Percentiles rank a stretch among this genome's conserved stretches.
These are phyloP conservation scores for Melikaiella ostensackeni DNA, from an alignment of 2,888 invertebrate genomes.

Conservation along the genomic window DNA sequence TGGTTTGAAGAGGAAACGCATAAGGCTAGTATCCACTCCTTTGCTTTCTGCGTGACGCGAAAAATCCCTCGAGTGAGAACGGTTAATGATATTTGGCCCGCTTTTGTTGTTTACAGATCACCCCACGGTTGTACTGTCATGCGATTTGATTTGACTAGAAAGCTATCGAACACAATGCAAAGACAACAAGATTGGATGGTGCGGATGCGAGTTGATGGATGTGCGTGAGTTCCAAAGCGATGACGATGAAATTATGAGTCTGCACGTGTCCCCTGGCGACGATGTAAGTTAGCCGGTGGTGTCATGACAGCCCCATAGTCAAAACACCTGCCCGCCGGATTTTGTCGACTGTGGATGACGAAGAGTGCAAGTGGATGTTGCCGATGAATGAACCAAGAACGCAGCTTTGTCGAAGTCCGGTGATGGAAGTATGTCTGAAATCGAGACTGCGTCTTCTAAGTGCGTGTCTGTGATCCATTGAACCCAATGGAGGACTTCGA, in stretches of 20 bases:
- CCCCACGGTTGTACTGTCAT: constrained; percentile 75
- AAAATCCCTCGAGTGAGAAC: constrained; percentile 32
- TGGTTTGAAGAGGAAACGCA: not conserved
- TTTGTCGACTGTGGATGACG: constrained; percentile 63
- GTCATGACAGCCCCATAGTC: constrained; percentile 40
- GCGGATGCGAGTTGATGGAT: constrained; percentile 76
- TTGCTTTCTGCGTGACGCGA: constrained; percentile 55
- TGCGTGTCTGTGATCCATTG: constrained; percentile 59
- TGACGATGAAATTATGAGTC: constrained; percentile 68
- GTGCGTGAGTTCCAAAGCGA: constrained; percentile 72
- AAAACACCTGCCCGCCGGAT: constrained; percentile 61
- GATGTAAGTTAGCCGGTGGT: constrained; percentile 58
- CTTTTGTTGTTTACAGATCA: constrained; percentile 76
- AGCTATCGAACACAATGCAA: constrained; percentile 76
- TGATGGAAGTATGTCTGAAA: constrained; percentile 62
- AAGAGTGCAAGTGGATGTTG: constrained; percentile 68
- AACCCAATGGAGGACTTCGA: constrained; percentile 57
- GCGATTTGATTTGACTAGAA: constrained; percentile 76
- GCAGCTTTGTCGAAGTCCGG: constrained; percentile 57
- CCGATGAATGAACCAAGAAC: constrained; percentile 63
- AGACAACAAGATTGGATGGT: constrained; percentile 77
- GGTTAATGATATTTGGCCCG: constrained; percentile 64
- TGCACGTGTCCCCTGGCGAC: constrained; percentile 69
- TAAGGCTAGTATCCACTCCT: constrained; percentile 10
- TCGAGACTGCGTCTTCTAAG: constrained; percentile 57